These are phyloP conservation scores for Otolemur crassicaudatus DNA, from an alignment of 2,797 vertebrate species.

Conservation along the genomic window DNA sequence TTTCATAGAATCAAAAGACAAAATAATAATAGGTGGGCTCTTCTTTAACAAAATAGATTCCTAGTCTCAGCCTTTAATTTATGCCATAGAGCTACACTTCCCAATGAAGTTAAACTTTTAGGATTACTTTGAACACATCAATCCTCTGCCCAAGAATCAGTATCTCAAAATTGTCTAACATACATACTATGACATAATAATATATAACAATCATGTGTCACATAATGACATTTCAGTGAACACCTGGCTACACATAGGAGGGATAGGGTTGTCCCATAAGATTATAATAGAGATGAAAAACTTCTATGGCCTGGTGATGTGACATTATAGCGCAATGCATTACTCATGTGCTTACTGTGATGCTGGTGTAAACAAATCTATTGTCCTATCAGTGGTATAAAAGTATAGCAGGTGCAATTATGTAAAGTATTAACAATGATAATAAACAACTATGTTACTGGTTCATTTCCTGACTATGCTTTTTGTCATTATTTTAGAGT, in stretches of 20 bases:
- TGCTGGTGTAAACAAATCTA: not conserved
- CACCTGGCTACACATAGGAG: not conserved
- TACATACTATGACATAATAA: not conserved
- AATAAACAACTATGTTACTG: not conserved
- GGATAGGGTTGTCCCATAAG: too few relatives aligned
- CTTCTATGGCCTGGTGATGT: too few relatives aligned
- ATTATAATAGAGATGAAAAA: not conserved
- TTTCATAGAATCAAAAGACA: constrained; percentile 8
- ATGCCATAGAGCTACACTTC: not conserved
- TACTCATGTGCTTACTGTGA: not conserved
- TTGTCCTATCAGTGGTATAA: not conserved
- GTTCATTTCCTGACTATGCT: not conserved
- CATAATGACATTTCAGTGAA: not conserved
- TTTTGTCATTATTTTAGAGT: not conserved
- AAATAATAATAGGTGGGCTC: not conserved
- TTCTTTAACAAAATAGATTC: not conserved
- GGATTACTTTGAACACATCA: not conserved
- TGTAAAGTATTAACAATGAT: not conserved
- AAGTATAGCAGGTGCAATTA: not conserved
- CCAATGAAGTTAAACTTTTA: not conserved
- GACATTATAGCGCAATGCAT: not conserved
- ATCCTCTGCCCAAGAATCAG: not conserved
- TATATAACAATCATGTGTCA: not conserved
- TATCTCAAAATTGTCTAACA: not conserved
- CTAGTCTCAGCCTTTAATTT: not conserved